A percentile compares a stretch with the other conserved stretches of the same genome.
These are phyloP conservation scores for Sclerurus mexicanus DNA, from an alignment of 2,113 vertebrate genomes.

Conservation along the genomic window DNA sequence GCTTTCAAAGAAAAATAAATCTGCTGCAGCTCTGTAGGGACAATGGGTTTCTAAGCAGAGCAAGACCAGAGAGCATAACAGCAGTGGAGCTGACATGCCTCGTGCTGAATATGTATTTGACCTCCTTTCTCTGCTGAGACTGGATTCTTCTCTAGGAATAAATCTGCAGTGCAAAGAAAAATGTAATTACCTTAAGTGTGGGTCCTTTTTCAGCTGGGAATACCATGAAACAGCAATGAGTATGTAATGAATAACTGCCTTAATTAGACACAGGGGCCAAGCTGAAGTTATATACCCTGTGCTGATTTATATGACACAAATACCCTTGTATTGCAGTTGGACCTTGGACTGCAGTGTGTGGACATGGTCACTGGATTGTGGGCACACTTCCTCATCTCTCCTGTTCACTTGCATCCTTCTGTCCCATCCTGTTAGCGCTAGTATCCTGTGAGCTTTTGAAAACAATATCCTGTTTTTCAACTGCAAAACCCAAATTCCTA, in stretches of 20 bases:
- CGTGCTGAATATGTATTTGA: not conserved
- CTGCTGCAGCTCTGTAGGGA: not conserved
- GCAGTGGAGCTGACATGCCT: not conserved
- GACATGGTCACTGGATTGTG: not conserved
- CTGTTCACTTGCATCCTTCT: not conserved
- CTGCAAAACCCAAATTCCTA: not conserved
- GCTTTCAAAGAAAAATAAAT: not conserved
- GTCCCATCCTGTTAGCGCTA: not conserved
- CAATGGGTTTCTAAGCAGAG: not conserved
- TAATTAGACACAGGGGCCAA: not conserved
- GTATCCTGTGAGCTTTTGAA: not conserved
- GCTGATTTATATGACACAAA: not conserved
- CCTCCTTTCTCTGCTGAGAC: not conserved
- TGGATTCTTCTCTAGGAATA: not conserved
- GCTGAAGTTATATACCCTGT: not conserved
- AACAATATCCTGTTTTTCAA: not conserved
- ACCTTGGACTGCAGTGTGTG: not conserved
- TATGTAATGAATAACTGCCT: not conserved
- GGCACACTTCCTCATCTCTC: not conserved
- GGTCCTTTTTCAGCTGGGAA: not conserved
- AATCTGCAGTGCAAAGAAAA: not conserved
- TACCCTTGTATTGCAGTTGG: not conserved
- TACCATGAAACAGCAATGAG: not conserved
- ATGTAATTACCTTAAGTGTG: not conserved
- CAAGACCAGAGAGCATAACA: not conserved